Evolutionary conservation across 1,140 invertebrate genomes (phyloP).

Genomic region (Panulirus ornatus): DNA sequence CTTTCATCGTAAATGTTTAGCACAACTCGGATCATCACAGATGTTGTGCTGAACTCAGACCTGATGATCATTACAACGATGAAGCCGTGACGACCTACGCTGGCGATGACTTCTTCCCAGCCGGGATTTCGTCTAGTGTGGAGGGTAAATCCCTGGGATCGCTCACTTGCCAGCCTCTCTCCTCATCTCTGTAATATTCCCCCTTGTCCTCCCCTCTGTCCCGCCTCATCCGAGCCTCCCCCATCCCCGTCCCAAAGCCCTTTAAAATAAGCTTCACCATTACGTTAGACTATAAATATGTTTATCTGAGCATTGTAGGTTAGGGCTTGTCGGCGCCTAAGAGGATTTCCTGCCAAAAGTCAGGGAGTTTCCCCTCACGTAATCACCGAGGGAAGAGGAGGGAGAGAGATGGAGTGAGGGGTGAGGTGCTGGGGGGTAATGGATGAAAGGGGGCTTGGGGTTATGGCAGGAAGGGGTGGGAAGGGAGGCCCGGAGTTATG

Average conservation of each 20-base stretch:
- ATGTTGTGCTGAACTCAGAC: too few relatives aligned
- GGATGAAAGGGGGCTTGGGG: neutral
- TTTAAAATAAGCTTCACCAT: conserved; percentile 50
- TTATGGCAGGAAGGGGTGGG: neutral
- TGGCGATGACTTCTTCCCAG: too few relatives aligned
- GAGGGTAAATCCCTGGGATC: neutral
- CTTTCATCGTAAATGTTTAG: too few relatives aligned
- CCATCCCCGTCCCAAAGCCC: conserved; percentile 30
- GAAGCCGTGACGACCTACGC: too few relatives aligned
- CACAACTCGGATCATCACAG: too few relatives aligned
- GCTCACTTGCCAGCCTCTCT: neutral
- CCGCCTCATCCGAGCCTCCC: neutral
- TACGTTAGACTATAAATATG: conserved; percentile 70
- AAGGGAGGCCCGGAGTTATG: neutral
- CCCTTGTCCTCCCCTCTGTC: neutral
- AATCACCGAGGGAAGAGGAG: conserved; percentile 64
- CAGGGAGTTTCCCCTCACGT: conserved; percentile 49
- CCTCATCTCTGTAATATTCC: neutral
- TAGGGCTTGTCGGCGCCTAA: conserved; percentile 61
- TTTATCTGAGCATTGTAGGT: conserved; percentile 64
- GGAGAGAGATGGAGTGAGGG: conserved; percentile 21
- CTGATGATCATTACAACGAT: too few relatives aligned
- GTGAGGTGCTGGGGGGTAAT: neutral
- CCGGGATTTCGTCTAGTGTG: too few relatives aligned
- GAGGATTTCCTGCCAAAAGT: conserved; percentile 68